Percentiles rank a stretch among this genome's conserved stretches.
phyloP scores from a whole-genome alignment of 1,140 invertebrate species.

The Ceratina calcarata region DNA sequence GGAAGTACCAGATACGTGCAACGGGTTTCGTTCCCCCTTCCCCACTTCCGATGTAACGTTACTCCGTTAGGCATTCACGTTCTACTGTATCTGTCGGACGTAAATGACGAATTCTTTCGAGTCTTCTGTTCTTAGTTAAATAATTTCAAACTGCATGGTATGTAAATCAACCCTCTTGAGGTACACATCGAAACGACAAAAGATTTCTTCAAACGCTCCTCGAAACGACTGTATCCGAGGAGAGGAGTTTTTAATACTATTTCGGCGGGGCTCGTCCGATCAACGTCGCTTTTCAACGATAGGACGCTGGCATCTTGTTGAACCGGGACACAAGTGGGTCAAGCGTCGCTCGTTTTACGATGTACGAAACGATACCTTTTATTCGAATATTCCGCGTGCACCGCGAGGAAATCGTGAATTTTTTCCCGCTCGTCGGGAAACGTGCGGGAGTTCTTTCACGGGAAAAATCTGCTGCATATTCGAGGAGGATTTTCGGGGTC shows the following conservation, averaged over 20 bases:
- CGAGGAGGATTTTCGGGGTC: conserved; percentile 53
- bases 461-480: conserved; percentile 51
- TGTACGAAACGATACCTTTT: conserved; percentile 9
- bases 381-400: conserved; percentile 37
- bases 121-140: too few species aligned
- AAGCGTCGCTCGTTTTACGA: conserved; percentile 25
- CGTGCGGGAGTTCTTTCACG: not conserved
- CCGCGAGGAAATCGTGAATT: conserved; percentile 9
- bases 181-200: not conserved
- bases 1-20: conserved; percentile 38
- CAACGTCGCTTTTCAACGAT: not conserved
- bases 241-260: not conserved
- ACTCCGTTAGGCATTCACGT: too few species aligned
- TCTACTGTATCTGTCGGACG: not conserved
- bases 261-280: not conserved
- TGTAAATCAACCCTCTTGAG: not conserved
- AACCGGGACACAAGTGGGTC: not conserved
- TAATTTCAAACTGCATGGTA: too few species aligned
- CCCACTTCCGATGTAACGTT: not conserved
- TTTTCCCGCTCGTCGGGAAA: conserved; percentile 24
- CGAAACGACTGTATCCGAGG: too few species aligned
- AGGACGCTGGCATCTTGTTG: not conserved
- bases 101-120: too few species aligned
- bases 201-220: not conserved
- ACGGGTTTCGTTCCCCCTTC: conserved; percentile 31